Evolutionary conservation across 2,113 vertebrate species (phyloP), one percentile per base, ranked within the genome.

Genomic region (Nicator chloris): DNA sequence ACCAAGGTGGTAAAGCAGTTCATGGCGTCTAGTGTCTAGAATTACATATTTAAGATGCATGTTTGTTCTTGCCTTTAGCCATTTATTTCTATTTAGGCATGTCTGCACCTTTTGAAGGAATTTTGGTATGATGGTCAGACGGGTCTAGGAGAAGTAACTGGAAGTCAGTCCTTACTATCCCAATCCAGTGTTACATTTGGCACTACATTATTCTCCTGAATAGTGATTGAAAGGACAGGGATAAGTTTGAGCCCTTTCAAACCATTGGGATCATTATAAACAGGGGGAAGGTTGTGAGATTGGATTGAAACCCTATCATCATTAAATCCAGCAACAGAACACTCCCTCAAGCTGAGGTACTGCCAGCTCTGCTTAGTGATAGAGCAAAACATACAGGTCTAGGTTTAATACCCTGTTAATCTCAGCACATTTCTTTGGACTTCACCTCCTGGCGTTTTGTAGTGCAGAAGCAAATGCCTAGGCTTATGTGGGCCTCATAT

Each of bases 241-340:
- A 23, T 65, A 70, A 78, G 12, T 15, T 18, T 51, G 45, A 82
- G 30, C 10, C 2, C 10, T 79, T 65, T 47, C 28, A 5, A 60
- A 60, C 16, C 42, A 30, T 11, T n/a, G 21, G 13, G 44, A 27
- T 11, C 8, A 3, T 40, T 42, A 42, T 8, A 61, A 15, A 31
- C 11, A 30, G 23, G 11, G 21, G 4, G 5, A 64, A 35, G 12
- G 27, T 1, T 1, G 6, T 64, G 24, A 13, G 8, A 44, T 6
- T 1, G 22, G 5, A 12, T 5, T 70, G 40, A 77, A 92, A 70
- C 24, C 7, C n/a, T 8, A 0, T 31, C n/a, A 72, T 84, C 19
- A 33, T 33, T 64, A 76, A 68, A 56, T 39, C 4, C 9, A 81
- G 9, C 18, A 63, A 42, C 9, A 72, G 72, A 83, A 77, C 13